Percentiles rank a stretch among this genome's conserved stretches.
phyloP scores from a whole-genome alignment of 64 coral and sea anemone species.

The Dendronephthya gigantea region DNA sequence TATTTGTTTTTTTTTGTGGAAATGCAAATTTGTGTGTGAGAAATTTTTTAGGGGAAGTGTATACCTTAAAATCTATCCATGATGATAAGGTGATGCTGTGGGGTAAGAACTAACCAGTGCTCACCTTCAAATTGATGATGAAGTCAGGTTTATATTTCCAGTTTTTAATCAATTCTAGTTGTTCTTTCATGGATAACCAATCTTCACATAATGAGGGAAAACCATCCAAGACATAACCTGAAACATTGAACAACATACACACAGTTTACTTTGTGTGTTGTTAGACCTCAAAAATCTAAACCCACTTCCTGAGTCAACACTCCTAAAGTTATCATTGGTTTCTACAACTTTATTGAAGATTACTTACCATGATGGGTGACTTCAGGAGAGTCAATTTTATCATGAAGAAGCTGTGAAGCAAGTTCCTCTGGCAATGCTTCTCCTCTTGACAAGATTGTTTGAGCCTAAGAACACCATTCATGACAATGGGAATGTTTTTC shows the following conservation, averaged over 20 bases:
- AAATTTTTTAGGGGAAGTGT: no score
- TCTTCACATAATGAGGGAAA: constrained; percentile 94
- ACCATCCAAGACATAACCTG: constrained; percentile 91
- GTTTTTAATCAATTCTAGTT: constrained; percentile 88
- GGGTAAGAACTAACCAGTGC: no score
- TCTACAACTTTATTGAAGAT: neutral
- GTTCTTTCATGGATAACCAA: constrained; percentile 87
- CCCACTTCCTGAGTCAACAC: no score
- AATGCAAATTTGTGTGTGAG: no score
- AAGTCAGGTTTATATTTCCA: constrained; percentile 72
- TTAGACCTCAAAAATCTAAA: no score
- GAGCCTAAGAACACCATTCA: constrained; percentile 40
- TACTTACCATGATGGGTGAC: constrained; percentile 76
- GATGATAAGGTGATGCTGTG: no score
- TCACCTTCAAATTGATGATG: constrained; percentile 87
- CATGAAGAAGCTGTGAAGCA: constrained; percentile 63
- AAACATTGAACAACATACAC: neutral
- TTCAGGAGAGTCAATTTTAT: constrained; percentile 87
- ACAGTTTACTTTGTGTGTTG: neutral
- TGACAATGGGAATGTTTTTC: no score
- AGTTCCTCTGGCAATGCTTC: constrained; percentile 95
- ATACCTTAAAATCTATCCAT: no score
- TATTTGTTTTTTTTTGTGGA: no score
- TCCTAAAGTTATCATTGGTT: no score
- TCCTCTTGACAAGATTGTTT: constrained; percentile 68